Percentiles rank a stretch among this genome's conserved stretches.
Conservation (phyloP, 1,140 invertebrate genomes). For the Pseudomyrmex flavicornis region DNA sequence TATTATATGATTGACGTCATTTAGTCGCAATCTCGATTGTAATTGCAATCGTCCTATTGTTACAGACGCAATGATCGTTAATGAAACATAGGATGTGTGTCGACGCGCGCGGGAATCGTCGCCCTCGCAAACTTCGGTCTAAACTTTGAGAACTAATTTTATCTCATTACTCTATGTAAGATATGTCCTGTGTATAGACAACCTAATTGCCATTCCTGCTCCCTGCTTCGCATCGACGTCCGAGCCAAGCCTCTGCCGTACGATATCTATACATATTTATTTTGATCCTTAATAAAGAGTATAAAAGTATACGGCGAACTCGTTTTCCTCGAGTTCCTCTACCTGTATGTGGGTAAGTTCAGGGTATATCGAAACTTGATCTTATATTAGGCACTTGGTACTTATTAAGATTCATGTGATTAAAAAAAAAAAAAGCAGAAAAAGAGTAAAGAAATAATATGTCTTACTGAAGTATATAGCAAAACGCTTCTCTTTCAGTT, state of each 20-base stretch:
- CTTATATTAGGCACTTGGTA: constrained; percentile 72
- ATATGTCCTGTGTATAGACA: constrained; percentile 74
- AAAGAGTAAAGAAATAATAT: constrained; percentile 42
- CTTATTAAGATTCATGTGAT: constrained; percentile 76
- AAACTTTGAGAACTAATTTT: constrained; percentile 71
- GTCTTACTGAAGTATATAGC: constrained; percentile 59
- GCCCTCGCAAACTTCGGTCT: constrained; percentile 66
- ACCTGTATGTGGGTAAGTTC: constrained; percentile 66
- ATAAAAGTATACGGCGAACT: constrained; percentile 73
- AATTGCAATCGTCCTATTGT: constrained; percentile 13
- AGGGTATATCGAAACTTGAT: constrained; percentile 73
- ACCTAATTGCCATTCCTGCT: constrained; percentile 69
- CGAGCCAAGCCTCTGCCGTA: constrained; percentile 68
- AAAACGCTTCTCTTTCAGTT: constrained; percentile 62
- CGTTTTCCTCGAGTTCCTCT: constrained; percentile 56
- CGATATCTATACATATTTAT: constrained; percentile 73
- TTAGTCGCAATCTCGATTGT: background rate
- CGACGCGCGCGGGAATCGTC: constrained; percentile 53
- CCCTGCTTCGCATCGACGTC: constrained; percentile 69
- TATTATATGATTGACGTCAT: background rate
- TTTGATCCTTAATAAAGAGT: constrained; percentile 58
- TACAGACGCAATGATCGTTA: constrained; percentile 59
- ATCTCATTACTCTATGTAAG: constrained; percentile 72
- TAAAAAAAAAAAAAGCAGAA: constrained; percentile 57
- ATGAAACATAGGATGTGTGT: constrained; percentile 62